Percentiles rank a stretch among this genome's conserved stretches.
Evolutionary conservation across 1,140 invertebrate genomes (phyloP).

Genomic region (Leptinotarsa defecta): DNA sequence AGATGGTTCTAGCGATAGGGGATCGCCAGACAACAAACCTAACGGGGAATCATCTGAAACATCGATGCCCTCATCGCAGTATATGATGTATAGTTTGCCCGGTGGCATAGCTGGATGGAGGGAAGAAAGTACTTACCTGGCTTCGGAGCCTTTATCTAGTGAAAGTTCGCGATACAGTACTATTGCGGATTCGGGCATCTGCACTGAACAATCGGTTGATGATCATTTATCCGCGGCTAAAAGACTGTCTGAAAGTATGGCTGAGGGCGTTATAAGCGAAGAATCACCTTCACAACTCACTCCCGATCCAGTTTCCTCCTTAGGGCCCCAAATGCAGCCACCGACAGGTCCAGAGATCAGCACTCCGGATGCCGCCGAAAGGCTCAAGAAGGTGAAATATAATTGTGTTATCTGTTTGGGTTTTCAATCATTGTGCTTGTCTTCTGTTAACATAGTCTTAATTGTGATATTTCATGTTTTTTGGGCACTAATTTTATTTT

Average conservation of each 20-base stretch:
- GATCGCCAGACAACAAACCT: slow-evolving; percentile 57
- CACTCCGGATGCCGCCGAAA: slow-evolving; percentile 22
- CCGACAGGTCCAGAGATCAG: slow-evolving; percentile 26
- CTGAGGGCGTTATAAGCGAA: slow-evolving; percentile 48
- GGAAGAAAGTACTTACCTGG: slow-evolving; percentile 80
- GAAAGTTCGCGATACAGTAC: background rate
- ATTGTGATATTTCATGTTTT: slow-evolving; percentile 34
- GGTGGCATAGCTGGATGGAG: slow-evolving; percentile 81
- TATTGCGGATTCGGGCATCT: background rate
- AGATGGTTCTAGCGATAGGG: slow-evolving; percentile 64
- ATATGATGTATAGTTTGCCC: slow-evolving; percentile 60
- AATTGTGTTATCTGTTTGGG: slow-evolving; percentile 44
- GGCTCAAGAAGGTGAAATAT: slow-evolving; percentile 52
- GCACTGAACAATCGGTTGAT: slow-evolving; percentile 25
- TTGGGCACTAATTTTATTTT: slow-evolving; percentile 32
- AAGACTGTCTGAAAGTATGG: slow-evolving; percentile 43
- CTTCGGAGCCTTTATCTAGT: slow-evolving; percentile 55
- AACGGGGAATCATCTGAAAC: slow-evolving; percentile 19
- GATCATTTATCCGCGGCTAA: slow-evolving; percentile 38
- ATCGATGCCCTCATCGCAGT: slow-evolving; percentile 31
- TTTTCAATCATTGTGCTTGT: slow-evolving; percentile 40
- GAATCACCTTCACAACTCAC: slow-evolving; percentile 28
- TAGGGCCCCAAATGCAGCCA: slow-evolving; percentile 48
- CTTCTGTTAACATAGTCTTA: slow-evolving; percentile 36
- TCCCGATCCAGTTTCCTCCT: slow-evolving; percentile 35